A percentile compares a stretch with the other conserved stretches of the same genome.
These are phyloP conservation scores for Rhaphigaster nebulosa DNA, from an alignment of 2,888 invertebrate species.

Conservation along the genomic window DNA sequence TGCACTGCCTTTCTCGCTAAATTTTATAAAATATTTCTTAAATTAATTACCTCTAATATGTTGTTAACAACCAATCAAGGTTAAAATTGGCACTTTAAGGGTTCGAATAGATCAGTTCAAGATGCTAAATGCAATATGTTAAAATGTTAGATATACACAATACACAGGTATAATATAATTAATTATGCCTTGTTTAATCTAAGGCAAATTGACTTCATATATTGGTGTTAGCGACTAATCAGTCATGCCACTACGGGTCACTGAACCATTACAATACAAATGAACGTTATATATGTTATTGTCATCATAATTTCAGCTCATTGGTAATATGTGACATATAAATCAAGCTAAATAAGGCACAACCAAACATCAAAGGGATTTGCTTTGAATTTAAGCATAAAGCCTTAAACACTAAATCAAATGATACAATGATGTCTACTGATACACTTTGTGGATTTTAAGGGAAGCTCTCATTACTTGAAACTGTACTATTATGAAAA, in stretches of 20 bases:
- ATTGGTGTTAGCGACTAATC: conserved; percentile 21
- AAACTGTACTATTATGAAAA: neutral
- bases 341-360: conserved; percentile 29
- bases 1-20: neutral
- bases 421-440: neutral
- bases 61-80: neutral
- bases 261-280: neutral
- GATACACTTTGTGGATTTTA: neutral
- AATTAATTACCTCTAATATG: neutral
- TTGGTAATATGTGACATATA: neutral
- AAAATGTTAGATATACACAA: neutral
- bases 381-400: conserved; percentile 4
- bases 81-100: conserved; percentile 12
- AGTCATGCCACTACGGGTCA: neutral
- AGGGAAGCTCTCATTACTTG: conserved; percentile 8
- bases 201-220: conserved; percentile 4
- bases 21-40: neutral
- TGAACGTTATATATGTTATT: neutral
- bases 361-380: conserved; percentile 12
- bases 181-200: neutral
- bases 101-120: neutral
- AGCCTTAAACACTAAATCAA: neutral
- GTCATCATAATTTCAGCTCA: conserved; percentile 10
- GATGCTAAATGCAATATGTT: conserved; percentile 7
- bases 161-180: neutral